phyloP scores from a whole-genome alignment of 2,113 vertebrate species.

The Zosterops japonicus region DNA sequence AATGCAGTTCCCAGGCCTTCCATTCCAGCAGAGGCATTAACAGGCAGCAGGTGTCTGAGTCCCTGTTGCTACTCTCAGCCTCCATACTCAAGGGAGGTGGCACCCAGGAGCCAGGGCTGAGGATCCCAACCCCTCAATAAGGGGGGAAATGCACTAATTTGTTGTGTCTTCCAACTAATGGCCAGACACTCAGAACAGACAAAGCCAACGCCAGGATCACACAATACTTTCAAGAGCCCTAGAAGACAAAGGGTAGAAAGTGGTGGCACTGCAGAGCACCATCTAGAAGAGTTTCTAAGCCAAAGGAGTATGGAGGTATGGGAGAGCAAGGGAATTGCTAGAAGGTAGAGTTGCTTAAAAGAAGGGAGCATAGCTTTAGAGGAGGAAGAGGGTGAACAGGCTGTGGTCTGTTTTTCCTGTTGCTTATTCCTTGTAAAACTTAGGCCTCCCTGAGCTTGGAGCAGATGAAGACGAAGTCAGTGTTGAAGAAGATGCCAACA shows the following conservation, averaged over 20 bases:
- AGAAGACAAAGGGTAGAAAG: slow-evolving; percentile 64
- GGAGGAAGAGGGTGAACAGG: neutral
- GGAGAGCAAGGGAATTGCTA: slow-evolving; percentile 39
- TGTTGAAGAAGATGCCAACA: slow-evolving; percentile 81
- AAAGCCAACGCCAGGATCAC: slow-evolving; percentile 46
- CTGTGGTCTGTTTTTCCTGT: neutral
- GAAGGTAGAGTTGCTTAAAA: slow-evolving; percentile 33
- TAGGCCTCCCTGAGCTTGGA: slow-evolving; percentile 73
- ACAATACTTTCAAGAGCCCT: slow-evolving; percentile 53
- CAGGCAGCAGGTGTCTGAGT: neutral
- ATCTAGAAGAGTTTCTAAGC: slow-evolving; percentile 62
- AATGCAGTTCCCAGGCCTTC: neutral
- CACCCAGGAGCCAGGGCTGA: neutral
- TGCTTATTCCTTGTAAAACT: neutral
- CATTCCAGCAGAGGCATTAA: neutral
- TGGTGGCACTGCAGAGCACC: slow-evolving; percentile 40
- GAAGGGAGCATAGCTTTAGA: neutral
- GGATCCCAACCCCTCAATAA: neutral
- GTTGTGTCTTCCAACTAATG: slow-evolving; percentile 66
- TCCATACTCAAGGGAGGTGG: neutral
- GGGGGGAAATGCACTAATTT: slow-evolving; percentile 54
- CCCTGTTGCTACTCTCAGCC: neutral
- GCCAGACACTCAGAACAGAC: slow-evolving; percentile 65
- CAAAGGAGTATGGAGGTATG: slow-evolving; percentile 58
- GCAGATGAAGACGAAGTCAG: slow-evolving; percentile 49